phyloP scores from a whole-genome alignment of 2,797 vertebrate genomes.

The Distichodus sexfasciatus region DNA sequence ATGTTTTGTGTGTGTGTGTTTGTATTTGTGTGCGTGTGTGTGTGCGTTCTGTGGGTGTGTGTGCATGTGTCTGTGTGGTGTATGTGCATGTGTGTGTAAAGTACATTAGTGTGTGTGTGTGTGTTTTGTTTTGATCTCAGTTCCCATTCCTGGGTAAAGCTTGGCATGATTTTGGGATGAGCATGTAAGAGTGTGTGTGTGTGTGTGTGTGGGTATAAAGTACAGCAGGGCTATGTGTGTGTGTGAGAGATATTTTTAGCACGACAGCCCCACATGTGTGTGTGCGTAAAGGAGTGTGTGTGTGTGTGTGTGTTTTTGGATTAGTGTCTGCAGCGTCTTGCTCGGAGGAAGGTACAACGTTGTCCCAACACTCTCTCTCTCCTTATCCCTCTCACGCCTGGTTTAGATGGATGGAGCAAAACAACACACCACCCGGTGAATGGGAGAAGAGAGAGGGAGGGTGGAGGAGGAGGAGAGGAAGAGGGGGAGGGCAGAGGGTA shows the following conservation, averaged over 20 bases:
- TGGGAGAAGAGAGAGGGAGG: not conserved
- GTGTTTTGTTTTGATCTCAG: slow-evolving; percentile 31
- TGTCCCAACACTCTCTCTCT: slow-evolving; percentile 44
- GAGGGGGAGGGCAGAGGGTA: too few relatives aligned
- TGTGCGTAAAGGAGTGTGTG: slow-evolving; percentile 31
- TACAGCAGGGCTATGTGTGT: not conserved
- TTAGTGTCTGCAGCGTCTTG: slow-evolving; percentile 65
- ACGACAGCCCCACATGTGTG: not conserved
- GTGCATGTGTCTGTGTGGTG: not conserved
- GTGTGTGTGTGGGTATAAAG: slow-evolving; percentile 58
- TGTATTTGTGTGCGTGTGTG: not conserved
- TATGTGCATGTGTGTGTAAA: slow-evolving; percentile 1
- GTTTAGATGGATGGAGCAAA: slow-evolving; percentile 32
- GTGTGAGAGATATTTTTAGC: slow-evolving; percentile 35
- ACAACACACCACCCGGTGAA: not conserved
- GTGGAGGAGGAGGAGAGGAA: too few relatives aligned
- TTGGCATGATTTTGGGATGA: slow-evolving; percentile 17
- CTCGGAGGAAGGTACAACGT: slow-evolving; percentile 52
- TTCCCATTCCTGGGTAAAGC: slow-evolving; percentile 27
- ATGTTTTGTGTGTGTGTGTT: not conserved
- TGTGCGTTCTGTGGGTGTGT: not conserved
- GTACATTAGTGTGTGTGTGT: slow-evolving; percentile 49
- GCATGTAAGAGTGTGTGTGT: slow-evolving; percentile 59
- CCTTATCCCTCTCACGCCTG: not conserved
- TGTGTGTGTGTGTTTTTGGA: slow-evolving; percentile 50